Percentiles rank a stretch among this genome's conserved stretches.
These are phyloP conservation scores for Cyphomyrus discorhynchus DNA, from an alignment of 2,113 vertebrate genomes.

Conservation along the genomic window DNA sequence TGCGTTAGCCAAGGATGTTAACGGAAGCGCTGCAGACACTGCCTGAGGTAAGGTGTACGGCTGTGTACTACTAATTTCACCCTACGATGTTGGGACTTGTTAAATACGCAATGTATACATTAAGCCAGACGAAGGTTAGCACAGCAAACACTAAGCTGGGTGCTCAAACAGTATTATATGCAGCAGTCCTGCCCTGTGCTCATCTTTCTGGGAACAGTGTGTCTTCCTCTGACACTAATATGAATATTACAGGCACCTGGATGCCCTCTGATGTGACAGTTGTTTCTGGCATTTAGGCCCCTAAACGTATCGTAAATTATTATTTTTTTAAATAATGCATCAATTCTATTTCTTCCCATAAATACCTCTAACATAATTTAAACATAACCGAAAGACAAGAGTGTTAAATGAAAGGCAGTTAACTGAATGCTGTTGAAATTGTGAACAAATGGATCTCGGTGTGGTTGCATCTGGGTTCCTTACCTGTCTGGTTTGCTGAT, in stretches of 20 bases:
- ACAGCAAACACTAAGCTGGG: not conserved
- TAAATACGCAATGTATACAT: not conserved
- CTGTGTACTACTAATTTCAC: not conserved
- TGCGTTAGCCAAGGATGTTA: not conserved
- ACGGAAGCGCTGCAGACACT: not conserved
- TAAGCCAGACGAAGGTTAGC: not conserved
- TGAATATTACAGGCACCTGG: not conserved
- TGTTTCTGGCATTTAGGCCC: not conserved
- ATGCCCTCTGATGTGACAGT: not conserved
- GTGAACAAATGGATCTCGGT: not conserved
- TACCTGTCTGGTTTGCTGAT: conserved; percentile 98
- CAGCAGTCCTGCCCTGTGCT: not conserved
- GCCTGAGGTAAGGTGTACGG: not conserved
- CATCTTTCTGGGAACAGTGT: not conserved
- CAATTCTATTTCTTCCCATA: not conserved
- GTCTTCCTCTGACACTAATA: not conserved
- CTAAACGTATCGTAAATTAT: not conserved
- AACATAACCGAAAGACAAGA: not conserved
- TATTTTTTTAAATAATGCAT: not conserved
- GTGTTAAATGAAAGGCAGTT: not conserved
- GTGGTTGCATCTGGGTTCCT: conserved; percentile 51
- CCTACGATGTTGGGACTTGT: not conserved
- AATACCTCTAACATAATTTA: not conserved
- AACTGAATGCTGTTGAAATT: not conserved
- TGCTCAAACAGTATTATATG: not conserved